Base-by-base conservation (phyloP, 2,888 invertebrate species). In the Hyles lineata region DNA sequence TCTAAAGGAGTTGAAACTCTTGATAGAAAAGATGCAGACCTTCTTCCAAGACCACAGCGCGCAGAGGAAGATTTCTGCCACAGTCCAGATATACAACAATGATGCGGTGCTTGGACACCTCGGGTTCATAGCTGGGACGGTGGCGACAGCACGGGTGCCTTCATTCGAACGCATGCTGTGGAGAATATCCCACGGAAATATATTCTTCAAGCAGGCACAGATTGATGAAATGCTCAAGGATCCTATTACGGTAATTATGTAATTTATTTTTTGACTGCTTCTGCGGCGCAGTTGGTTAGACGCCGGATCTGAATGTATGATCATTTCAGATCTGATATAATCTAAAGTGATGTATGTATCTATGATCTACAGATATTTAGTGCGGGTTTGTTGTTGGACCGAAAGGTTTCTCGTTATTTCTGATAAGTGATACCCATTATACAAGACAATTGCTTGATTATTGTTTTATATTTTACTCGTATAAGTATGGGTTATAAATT, bases 1-100 rank as follows among this genome's bases (percentile, higher is more conserved):
- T 0, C 77, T 94, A 23, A 92, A 90, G 72, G 94, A 94, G 76
- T 81, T 94, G 61, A 93, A 91, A 75, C 86, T 93, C 0, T 82
- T 94, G 2, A 93, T 94, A 59, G 93, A 93, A 75, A 94, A 94
- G 79, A 93, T 89, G 62, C 94, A 94, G 81, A 92, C 90, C 0
- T 94, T 94, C 81, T 94, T 94, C 81, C 93, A 94, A 86, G 94
- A 94, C 85, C 97, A 97, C 91, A 97, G 97, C 83, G 96, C 91
- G 0, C 94, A 91, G 69, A 90, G 92, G 74, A 94, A 92, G 81
- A 92, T 94, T 17, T 94, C 94, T 0, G 93, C 93, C 0, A 92
- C 94, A 29, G 93, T 94, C 0, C 92, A 92, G 67, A 85, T 88
- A 35, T 92, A 93, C 74, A 93, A 93, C 76, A 92, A 92, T 35